Evolutionary conservation across 2,888 invertebrate genomes (phyloP).

Genomic region (Piscicola geometra): DNA sequence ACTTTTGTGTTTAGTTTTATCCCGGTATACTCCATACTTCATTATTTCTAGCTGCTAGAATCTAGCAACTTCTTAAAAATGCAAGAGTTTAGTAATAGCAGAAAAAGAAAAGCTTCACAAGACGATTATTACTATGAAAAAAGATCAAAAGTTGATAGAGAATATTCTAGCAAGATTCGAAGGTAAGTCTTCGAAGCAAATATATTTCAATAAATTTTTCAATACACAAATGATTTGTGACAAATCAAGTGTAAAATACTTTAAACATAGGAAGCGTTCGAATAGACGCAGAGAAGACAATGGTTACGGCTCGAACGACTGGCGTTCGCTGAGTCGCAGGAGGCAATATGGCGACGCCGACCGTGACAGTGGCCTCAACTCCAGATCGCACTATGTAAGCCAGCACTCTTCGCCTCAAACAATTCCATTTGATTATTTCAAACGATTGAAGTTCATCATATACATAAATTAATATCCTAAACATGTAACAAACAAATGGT

Average conservation of each 20-base stretch:
- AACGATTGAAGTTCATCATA: background rate
- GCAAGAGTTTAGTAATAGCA: too few species aligned
- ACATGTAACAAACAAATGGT: background rate
- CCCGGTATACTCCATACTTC: too few species aligned
- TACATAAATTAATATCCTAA: background rate
- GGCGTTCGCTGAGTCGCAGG: background rate
- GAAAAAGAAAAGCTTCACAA: constrained; percentile 1
- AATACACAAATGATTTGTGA: background rate
- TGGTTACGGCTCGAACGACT: background rate
- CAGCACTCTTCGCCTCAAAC: background rate
- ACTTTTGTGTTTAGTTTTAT: too few species aligned
- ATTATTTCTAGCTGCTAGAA: too few species aligned
- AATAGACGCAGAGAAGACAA: background rate
- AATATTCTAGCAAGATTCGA: background rate
- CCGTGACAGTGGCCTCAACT: constrained; percentile 7
- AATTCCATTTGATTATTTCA: background rate
- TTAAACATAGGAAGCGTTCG: background rate
- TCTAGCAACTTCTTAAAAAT: too few species aligned
- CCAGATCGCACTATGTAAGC: background rate
- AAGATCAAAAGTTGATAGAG: background rate
- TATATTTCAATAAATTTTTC: too few species aligned
- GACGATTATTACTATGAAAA: background rate
- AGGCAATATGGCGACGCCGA: background rate
- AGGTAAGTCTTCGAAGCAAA: background rate
- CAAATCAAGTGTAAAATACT: background rate